Evolutionary conservation across 2,113 vertebrate species (phyloP).

Genomic region (Neogale vison): DNA sequence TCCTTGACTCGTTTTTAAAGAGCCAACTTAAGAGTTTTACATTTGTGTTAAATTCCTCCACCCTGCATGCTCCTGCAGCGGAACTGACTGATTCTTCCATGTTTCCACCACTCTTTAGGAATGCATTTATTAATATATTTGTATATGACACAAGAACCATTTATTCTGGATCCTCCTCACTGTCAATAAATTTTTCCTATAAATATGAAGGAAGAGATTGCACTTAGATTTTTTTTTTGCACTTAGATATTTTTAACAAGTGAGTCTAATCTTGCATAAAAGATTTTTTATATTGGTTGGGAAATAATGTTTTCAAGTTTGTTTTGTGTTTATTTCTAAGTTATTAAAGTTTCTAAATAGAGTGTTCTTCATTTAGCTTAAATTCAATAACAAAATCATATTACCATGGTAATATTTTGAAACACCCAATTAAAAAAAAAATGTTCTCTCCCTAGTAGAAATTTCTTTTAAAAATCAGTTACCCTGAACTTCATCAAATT

Average conservation of each 20-base stretch:
- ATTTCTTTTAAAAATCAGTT: background rate
- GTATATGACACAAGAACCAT: background rate
- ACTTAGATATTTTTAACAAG: background rate
- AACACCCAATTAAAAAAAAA: slow-evolving; percentile 7
- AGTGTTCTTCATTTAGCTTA: background rate
- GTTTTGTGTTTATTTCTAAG: background rate
- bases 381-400: slow-evolving; percentile 2
- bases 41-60: background rate
- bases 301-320: slow-evolving; percentile 24
- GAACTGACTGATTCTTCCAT: background rate
- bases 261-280: background rate
- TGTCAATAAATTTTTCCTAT: background rate
- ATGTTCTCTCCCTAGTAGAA: background rate
- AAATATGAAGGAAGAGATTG: background rate
- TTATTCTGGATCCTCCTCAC: background rate
- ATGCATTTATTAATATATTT: background rate
- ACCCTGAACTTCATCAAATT: background rate
- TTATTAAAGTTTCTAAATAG: slow-evolving; percentile 23
- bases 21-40: background rate
- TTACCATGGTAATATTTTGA: background rate
- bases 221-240: background rate
- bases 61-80: background rate
- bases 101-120: background rate
- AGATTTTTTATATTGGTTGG: background rate
- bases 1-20: background rate